Conservation (phyloP, 2,797 vertebrate genomes). For the Pangasius larnaudii region DNA sequence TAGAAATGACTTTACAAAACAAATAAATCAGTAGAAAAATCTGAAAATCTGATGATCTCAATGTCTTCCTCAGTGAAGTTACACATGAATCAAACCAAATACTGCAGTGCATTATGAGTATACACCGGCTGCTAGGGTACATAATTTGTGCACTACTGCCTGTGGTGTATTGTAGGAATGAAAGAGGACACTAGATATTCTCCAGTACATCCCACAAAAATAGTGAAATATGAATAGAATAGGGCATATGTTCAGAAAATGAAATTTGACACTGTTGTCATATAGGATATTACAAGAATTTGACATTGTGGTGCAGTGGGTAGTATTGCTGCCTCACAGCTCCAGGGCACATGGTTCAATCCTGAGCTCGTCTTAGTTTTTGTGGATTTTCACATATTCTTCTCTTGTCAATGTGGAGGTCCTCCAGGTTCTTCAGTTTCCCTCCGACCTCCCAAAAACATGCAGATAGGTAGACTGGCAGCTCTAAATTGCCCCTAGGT, state of each 20-base stretch:
- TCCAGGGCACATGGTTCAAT: background rate
- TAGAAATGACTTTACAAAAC: background rate
- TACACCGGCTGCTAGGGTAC: background rate
- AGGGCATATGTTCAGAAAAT: background rate
- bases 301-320: background rate
- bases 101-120: background rate
- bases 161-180: background rate
- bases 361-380: background rate
- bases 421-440: background rate
- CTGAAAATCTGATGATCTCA: background rate
- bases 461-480: background rate
- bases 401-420: background rate
- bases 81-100: constrained; percentile 1
- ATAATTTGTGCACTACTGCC: background rate
- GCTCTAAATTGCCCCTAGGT: background rate
- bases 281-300: background rate
- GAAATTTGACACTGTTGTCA: background rate
- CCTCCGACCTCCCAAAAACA: background rate
- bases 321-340: background rate
- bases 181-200: background rate
- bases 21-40: background rate
- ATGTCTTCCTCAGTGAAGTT: background rate
- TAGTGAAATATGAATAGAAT: background rate
- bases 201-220: background rate
- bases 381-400: background rate